phyloP scores from a whole-genome alignment of 1,140 invertebrate genomes.

The Eciton burchellii region DNA sequence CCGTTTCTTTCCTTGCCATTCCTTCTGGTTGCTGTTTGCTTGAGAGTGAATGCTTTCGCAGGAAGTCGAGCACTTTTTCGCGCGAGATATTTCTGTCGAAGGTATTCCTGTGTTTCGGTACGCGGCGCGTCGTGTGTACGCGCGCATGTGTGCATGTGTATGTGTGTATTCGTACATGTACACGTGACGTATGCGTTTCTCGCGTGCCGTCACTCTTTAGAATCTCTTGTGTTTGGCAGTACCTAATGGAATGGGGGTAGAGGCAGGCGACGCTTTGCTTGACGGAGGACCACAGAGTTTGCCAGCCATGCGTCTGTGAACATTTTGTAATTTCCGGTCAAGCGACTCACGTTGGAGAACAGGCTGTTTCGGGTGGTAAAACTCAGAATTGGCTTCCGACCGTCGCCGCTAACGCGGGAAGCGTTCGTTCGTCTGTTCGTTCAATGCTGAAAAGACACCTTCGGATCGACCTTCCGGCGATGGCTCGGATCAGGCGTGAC shows the following conservation, averaged over 20 bases:
- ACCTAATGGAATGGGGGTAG: constrained; percentile 86
- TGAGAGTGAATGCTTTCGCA: constrained; percentile 65
- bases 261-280: constrained; percentile 86
- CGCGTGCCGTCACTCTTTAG: constrained; percentile 58
- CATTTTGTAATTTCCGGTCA: constrained; percentile 84
- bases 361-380: constrained; percentile 43
- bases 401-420: constrained; percentile 9
- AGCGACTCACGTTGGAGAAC: constrained; percentile 71
- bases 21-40: constrained; percentile 71
- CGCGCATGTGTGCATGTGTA: background rate
- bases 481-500: no score
- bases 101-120: constrained; percentile 45
- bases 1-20: constrained; percentile 65
- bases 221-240: constrained; percentile 76
- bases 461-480: constrained; percentile 57
- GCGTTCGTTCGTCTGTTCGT: constrained; percentile 1
- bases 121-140: constrained; percentile 17
- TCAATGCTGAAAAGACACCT: background rate
- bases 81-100: constrained; percentile 64
- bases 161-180: background rate
- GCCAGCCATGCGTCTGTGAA: constrained; percentile 87
- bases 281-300: constrained; percentile 86
- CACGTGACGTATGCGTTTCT: constrained; percentile 1
- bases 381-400: constrained; percentile 42
- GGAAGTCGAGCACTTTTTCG: constrained; percentile 64